Evolutionary conservation across 2,797 vertebrate species (phyloP).

Genomic region (Aphelocoma californica): DNA sequence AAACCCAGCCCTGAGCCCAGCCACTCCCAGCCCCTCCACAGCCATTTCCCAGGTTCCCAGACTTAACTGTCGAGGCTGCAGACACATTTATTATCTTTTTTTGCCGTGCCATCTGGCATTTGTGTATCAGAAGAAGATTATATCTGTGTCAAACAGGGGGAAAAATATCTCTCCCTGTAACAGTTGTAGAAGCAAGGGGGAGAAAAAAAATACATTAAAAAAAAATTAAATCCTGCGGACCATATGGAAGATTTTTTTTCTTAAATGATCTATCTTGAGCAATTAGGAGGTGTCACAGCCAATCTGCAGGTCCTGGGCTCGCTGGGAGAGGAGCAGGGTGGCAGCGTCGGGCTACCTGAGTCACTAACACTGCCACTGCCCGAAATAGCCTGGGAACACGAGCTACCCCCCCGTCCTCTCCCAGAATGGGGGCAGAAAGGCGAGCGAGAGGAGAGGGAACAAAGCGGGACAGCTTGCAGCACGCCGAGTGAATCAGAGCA

Average conservation of each 20-base stretch:
- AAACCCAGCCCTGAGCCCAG: not conserved
- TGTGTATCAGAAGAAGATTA: slow-evolving; percentile 62
- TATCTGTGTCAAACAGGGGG: slow-evolving; percentile 58
- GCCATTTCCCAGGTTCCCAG: slow-evolving; percentile 52
- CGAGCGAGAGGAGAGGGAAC: not conserved
- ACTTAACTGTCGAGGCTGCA: slow-evolving; percentile 51
- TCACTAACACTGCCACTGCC: not conserved
- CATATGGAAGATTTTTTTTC: slow-evolving; percentile 61
- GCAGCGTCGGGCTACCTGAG: not conserved
- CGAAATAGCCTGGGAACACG: not conserved
- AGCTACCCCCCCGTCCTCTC: not conserved
- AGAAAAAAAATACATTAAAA: not conserved
- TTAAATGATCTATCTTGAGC: slow-evolving; percentile 56
- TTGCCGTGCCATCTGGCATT: slow-evolving; percentile 66
- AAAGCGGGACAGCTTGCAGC: slow-evolving; percentile 39
- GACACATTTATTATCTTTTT: slow-evolving; percentile 66
- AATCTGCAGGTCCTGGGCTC: not conserved
- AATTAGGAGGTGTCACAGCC: slow-evolving; percentile 40
- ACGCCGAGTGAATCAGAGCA: slow-evolving; percentile 38
- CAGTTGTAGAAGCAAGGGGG: slow-evolving; percentile 44
- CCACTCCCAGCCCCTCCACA: not conserved
- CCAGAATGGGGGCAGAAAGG: not conserved
- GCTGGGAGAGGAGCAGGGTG: not conserved
- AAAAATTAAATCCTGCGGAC: slow-evolving; percentile 9
- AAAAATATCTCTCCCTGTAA: slow-evolving; percentile 56